A percentile compares a stretch with the other conserved stretches of the same genome.
Evolutionary conservation across 2,888 invertebrate species (phyloP).

Genomic region (Leucoptera coffeella): DNA sequence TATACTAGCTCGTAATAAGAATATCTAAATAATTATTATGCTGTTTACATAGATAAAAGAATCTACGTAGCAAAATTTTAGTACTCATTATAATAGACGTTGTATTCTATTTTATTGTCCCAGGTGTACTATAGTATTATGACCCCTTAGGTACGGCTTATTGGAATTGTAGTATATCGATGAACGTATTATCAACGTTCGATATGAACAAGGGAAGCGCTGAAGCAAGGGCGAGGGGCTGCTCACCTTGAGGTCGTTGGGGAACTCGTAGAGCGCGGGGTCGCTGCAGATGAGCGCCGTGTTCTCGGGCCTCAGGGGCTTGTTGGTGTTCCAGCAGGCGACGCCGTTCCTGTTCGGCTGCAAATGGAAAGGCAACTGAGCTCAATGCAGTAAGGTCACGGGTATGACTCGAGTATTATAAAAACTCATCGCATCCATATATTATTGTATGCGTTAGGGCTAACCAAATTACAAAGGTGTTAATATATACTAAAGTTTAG

Average conservation of each 20-base stretch:
- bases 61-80: background rate
- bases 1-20: too few relatives aligned
- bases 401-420: too few relatives aligned
- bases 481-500: too few relatives aligned
- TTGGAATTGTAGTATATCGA: too few relatives aligned
- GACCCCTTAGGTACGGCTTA: too few relatives aligned
- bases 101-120: too few relatives aligned
- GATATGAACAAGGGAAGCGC: background rate
- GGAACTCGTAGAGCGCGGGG: slow-evolving; percentile 63
- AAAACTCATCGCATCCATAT: too few relatives aligned
- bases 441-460: too few relatives aligned
- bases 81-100: too few relatives aligned
- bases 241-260: slow-evolving; percentile 69
- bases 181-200: background rate
- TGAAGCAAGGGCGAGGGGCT: background rate
- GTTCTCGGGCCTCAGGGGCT: slow-evolving; percentile 58
- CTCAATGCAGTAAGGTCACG: too few relatives aligned
- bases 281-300: slow-evolving; percentile 64
- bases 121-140: too few relatives aligned
- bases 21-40: slow-evolving; percentile 6
- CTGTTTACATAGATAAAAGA: slow-evolving; percentile 1
- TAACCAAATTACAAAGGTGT: background rate
- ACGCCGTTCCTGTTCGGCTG: slow-evolving; percentile 69
- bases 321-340: slow-evolving; percentile 73
- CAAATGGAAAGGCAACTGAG: slow-evolving; percentile 4